phyloP scores from a whole-genome alignment of 2,888 invertebrate genomes.

The Himalopsyche tibetana region DNA sequence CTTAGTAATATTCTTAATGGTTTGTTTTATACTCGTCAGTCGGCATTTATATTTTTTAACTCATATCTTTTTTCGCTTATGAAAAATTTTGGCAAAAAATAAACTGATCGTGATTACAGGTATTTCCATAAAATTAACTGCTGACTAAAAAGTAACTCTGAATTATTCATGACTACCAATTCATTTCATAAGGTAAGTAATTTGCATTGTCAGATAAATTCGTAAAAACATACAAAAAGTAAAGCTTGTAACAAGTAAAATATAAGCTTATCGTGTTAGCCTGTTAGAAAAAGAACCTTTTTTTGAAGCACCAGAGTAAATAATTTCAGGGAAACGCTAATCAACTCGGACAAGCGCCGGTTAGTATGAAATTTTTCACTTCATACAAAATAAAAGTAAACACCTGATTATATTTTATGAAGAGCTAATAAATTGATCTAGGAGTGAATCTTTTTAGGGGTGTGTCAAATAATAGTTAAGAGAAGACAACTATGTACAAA shows the following conservation, averaged over 20 bases:
- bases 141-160: not conserved
- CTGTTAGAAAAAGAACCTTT: not conserved
- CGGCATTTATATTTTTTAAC: too few relatives aligned
- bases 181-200: not conserved
- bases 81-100: too few relatives aligned
- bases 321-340: constrained; percentile 15
- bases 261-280: constrained; percentile 15
- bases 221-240: not conserved
- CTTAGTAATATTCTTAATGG: too few relatives aligned
- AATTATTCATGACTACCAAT: constrained; percentile 16
- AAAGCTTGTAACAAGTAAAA: constrained; percentile 10
- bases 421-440: not conserved
- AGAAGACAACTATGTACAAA: too few relatives aligned
- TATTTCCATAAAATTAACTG: too few relatives aligned
- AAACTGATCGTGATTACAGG: too few relatives aligned
- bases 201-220: constrained; percentile 22
- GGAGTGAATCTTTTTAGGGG: not conserved
- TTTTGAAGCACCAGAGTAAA: not conserved
- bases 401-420: constrained; percentile 29
- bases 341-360: not conserved
- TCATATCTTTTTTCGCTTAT: too few relatives aligned
- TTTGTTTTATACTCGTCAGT: too few relatives aligned
- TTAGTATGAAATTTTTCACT: constrained; percentile 18
- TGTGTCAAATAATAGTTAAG: too few relatives aligned
- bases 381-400: constrained; percentile 14